phyloP scores from a whole-genome alignment of 2,888 invertebrate genomes.

The Pecten maximus region DNA sequence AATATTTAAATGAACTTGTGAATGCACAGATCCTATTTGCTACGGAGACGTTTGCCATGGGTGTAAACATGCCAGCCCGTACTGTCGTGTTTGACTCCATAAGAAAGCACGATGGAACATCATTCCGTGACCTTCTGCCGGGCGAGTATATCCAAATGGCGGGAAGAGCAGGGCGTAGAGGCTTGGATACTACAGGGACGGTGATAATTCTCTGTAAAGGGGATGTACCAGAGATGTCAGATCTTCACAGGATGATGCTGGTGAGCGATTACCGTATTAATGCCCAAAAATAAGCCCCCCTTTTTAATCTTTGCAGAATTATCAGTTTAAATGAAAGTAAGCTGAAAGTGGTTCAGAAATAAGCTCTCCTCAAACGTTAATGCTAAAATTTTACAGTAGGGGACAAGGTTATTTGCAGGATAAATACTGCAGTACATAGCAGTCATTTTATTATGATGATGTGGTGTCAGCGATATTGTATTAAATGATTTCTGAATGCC shows the following conservation, averaged over 20 bases:
- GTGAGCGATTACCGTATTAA: constrained; percentile 83
- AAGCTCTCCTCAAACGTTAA: too few relatives aligned
- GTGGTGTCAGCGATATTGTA: too few relatives aligned
- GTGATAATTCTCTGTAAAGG: constrained; percentile 93
- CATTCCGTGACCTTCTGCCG: constrained; percentile 90
- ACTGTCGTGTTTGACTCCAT: constrained; percentile 98
- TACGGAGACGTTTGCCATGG: constrained; percentile 99
- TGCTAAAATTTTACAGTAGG: too few relatives aligned
- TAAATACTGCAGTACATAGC: too few relatives aligned
- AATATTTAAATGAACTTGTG: not conserved
- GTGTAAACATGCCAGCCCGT: constrained; percentile 99
- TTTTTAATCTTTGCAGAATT: too few relatives aligned
- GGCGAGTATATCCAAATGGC: constrained; percentile 95
- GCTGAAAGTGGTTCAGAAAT: too few relatives aligned
- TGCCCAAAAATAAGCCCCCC: too few relatives aligned
- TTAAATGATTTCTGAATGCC: too few relatives aligned
- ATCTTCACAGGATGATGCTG: constrained; percentile 93
- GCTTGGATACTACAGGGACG: constrained; percentile 95
- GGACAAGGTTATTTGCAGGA: too few relatives aligned
- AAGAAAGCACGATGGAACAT: constrained; percentile 94
- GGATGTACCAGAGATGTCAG: constrained; percentile 88
- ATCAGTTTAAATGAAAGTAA: too few relatives aligned
- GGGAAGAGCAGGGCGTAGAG: constrained; percentile 93
- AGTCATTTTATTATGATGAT: too few relatives aligned
- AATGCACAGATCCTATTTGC: constrained; percentile 93